Evolutionary conservation across 2,113 vertebrate species (phyloP), one percentile per base, ranked within the genome.

Genomic region (Gnathonemus longibarbis): DNA sequence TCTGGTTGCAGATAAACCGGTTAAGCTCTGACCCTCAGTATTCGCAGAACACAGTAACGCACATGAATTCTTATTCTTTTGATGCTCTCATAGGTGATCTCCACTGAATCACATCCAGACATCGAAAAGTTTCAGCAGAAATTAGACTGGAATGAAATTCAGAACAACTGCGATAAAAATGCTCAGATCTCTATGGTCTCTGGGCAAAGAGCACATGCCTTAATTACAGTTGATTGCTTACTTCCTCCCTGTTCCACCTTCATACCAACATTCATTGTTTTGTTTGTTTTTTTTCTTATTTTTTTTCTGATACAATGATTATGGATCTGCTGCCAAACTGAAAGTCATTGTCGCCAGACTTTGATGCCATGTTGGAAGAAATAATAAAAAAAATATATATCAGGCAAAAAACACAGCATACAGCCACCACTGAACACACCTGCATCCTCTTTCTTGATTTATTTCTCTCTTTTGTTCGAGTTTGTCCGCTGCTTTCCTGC

Each of bases 31-130:
- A 58, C 31, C 46, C 48, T 56, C 80, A 56, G 15, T 15, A 46
- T 27, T 52, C 52, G 19, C 45, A 53, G 15, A 90, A 87, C 50
- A 48, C 13, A 35, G 45, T 17, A 87, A 87, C 19, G 3, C 48
- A 84, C 46, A 58, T 74, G 17, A 70, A 48, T 58, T 66, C 31
- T 50, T 58, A 90, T 90, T 66, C 35, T 87, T 89, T 70, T 49
- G 46, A 70, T 66, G 84, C n/a, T 39, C 84, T 87, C 56, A 19
- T 27, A 50, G 31, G 48, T 84, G 53, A 90, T 58, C 35, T 3
- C 21, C 83, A 66, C 5, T 31, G 45, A 70, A 58, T 42, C n/a
- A 70, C 19, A 84, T 45, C 3, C 84, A 70, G 42, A 70, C 27
- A 66, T 21, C 3, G 42, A 21, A 83, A 13, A 27, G 83, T 21